A percentile compares a stretch with the other conserved stretches of the same genome.
phyloP scores from a whole-genome alignment of 1,140 invertebrate species.

The Aphaenogaster ashmeadi region DNA sequence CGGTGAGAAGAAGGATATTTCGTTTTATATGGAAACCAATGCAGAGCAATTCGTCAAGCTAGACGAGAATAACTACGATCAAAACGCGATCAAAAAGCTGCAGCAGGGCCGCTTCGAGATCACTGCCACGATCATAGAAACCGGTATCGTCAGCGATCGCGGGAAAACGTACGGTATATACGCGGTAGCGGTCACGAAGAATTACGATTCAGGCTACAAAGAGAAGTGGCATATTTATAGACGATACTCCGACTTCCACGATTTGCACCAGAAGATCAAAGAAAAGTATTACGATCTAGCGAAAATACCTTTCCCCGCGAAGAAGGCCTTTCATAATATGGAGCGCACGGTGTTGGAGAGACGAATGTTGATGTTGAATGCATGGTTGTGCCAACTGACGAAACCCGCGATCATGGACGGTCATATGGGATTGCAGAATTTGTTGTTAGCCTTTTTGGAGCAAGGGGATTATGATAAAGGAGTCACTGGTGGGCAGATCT shows the following conservation, averaged over 20 bases:
- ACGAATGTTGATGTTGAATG: slow-evolving; percentile 94
- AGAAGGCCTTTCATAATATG: slow-evolving; percentile 98
- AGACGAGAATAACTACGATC: slow-evolving; percentile 80
- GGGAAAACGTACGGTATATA: slow-evolving; percentile 96
- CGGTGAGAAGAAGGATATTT: slow-evolving; percentile 75
- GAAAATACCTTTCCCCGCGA: slow-evolving; percentile 95
- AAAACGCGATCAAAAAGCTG: slow-evolving; percentile 87
- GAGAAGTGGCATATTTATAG: slow-evolving; percentile 94
- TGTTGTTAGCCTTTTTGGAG: slow-evolving; percentile 93
- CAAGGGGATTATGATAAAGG: slow-evolving; percentile 93
- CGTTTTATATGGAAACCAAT: slow-evolving; percentile 79
- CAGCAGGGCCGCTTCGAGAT: slow-evolving; percentile 89
- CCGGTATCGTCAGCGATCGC: slow-evolving; percentile 92
- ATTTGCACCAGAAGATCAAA: slow-evolving; percentile 93
- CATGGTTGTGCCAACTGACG: slow-evolving; percentile 92
- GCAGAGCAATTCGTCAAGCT: slow-evolving; percentile 79
- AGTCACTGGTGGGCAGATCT: slow-evolving; percentile 88
- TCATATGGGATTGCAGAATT: slow-evolving; percentile 90
- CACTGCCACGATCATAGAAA: slow-evolving; percentile 91
- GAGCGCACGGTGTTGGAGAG: slow-evolving; percentile 95
- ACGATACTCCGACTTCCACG: slow-evolving; percentile 97
- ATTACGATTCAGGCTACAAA: slow-evolving; percentile 89
- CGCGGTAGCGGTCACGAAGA: slow-evolving; percentile 93
- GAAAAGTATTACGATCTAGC: slow-evolving; percentile 93
- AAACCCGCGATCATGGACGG: slow-evolving; percentile 89